These are phyloP conservation scores for Cybosia mesomella DNA, from an alignment of 2,888 invertebrate species.

Conservation along the genomic window DNA sequence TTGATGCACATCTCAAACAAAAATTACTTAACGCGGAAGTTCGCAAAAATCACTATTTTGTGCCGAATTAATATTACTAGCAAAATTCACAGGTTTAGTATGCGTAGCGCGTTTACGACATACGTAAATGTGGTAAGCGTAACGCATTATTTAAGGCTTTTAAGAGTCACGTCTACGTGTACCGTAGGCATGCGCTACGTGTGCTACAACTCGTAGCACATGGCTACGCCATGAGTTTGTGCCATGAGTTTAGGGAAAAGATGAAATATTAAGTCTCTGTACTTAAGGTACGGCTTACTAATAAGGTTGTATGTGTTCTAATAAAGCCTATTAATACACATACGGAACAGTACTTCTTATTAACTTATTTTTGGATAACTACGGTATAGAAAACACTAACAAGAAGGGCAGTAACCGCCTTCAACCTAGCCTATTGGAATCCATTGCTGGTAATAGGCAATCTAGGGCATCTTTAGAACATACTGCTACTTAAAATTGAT, in stretches of 20 bases:
- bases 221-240: slow-evolving; percentile 12
- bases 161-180: slow-evolving; percentile 22
- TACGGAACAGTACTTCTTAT: not conserved
- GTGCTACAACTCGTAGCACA: slow-evolving; percentile 16
- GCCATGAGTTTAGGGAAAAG: not conserved
- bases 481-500: too few relatives aligned
- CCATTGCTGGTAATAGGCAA: too few relatives aligned
- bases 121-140: slow-evolving; percentile 24
- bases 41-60: not conserved
- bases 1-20: not conserved
- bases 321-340: not conserved
- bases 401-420: too few relatives aligned
- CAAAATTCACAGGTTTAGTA: slow-evolving; percentile 6
- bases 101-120: slow-evolving; percentile 20
- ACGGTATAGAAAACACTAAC: too few relatives aligned
- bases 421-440: too few relatives aligned
- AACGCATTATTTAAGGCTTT: slow-evolving; percentile 24
- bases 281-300: not conserved
- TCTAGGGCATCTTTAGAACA: too few relatives aligned
- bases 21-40: not conserved
- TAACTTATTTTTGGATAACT: too few relatives aligned
- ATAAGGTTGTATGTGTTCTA: not conserved
- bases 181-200: slow-evolving; percentile 15
- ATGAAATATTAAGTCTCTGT: not conserved
- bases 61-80: not conserved